Evolutionary conservation across 2,888 invertebrate species (phyloP).

Genomic region (Linyphia triangularis): DNA sequence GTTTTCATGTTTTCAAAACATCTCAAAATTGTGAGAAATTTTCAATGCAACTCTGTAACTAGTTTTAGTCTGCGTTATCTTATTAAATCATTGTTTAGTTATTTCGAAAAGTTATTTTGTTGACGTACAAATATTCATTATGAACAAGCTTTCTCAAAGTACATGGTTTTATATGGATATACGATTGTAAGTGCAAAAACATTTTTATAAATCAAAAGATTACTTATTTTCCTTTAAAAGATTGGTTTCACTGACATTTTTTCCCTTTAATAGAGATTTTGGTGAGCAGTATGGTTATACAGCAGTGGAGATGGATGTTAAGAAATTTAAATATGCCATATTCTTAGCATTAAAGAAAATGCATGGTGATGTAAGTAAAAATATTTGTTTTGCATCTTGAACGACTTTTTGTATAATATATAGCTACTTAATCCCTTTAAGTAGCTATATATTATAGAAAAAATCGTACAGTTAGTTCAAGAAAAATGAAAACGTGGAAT

Average conservation of each 20-base stretch:
- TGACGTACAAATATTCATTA: too few relatives aligned
- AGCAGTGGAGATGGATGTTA: slow-evolving; percentile 49
- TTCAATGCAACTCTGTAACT: too few relatives aligned
- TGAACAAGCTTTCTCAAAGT: neutral
- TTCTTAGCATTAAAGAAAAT: slow-evolving; percentile 54
- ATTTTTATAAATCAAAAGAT: neutral
- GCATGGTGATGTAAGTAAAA: slow-evolving; percentile 60
- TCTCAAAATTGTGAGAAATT: too few relatives aligned
- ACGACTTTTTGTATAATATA: neutral
- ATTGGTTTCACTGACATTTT: neutral
- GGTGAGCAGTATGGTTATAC: slow-evolving; percentile 48
- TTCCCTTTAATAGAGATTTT: slow-evolving; percentile 52
- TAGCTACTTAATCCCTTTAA: neutral
- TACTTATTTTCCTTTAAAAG: neutral
- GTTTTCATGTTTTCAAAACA: too few relatives aligned
- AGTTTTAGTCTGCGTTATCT: too few relatives aligned
- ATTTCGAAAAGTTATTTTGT: too few relatives aligned
- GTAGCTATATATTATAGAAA: too few relatives aligned
- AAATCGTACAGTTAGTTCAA: too few relatives aligned
- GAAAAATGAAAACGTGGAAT: too few relatives aligned
- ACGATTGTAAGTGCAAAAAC: slow-evolving; percentile 16
- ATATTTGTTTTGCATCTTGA: neutral
- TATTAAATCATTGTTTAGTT: too few relatives aligned
- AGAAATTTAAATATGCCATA: slow-evolving; percentile 50
- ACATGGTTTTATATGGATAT: slow-evolving; percentile 53